Evolutionary conservation across 2,888 invertebrate species (phyloP).

Genomic region (Cheilosia urbana): DNA sequence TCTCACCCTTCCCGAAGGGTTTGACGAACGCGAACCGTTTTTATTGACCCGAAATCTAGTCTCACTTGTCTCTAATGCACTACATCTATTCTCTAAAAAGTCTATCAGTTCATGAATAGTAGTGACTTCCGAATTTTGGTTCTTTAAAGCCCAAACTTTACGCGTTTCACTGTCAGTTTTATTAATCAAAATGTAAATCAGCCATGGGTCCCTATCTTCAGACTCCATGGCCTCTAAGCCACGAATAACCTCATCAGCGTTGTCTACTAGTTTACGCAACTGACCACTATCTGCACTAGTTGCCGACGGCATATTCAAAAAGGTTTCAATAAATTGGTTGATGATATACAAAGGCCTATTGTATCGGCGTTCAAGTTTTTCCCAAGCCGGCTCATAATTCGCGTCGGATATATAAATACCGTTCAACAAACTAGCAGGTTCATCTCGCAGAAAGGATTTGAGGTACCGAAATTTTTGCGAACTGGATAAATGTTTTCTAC

Average conservation of each 20-base stretch:
- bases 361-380: conserved; percentile 21
- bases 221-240: neutral
- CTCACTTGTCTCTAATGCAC: conserved; percentile 1
- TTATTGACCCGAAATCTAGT: conserved; percentile 1
- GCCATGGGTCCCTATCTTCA: no score
- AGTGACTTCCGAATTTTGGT: no score
- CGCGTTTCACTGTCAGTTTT: no score
- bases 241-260: no score
- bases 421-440: conserved; percentile 21
- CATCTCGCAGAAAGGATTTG: conserved; percentile 28
- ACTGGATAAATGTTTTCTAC: neutral
- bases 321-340: conserved; percentile 14
- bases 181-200: no score
- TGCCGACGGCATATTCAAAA: conserved; percentile 2
- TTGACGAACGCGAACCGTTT: conserved; percentile 1
- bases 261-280: no score
- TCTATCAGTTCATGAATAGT: neutral
- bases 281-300: neutral
- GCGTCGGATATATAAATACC: neutral
- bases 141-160: no score
- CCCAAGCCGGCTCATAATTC: conserved; percentile 19
- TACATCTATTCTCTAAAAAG: neutral
- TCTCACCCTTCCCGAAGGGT: neutral
- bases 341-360: conserved; percentile 22
- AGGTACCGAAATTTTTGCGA: conserved; percentile 22